These are phyloP conservation scores for Acanthurus leucopareius DNA, from an alignment of 2,797 vertebrate species.

Conservation along the genomic window DNA sequence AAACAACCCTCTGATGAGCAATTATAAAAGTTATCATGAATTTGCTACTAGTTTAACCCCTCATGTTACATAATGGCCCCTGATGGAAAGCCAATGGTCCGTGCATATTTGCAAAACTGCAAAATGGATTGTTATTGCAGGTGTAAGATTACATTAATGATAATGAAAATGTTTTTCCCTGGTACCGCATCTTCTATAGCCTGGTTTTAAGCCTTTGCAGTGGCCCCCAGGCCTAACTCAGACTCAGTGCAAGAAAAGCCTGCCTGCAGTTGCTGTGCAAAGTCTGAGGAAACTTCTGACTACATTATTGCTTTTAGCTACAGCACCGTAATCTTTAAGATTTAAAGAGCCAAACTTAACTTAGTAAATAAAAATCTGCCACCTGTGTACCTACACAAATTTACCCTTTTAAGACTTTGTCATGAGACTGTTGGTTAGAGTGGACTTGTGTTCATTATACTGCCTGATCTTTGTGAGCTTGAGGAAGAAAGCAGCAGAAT, in stretches of 20 bases:
- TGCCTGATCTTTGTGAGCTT: background rate
- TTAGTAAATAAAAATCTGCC: background rate
- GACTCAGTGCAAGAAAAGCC: background rate
- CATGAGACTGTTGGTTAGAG: background rate
- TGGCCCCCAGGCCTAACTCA: background rate
- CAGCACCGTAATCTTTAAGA: background rate
- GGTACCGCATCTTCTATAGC: background rate
- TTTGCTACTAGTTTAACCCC: background rate
- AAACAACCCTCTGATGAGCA: background rate
- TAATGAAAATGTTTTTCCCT: background rate
- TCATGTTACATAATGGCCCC: background rate
- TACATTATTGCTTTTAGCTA: background rate
- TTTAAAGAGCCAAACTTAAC: slow-evolving; percentile 2
- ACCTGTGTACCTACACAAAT: background rate
- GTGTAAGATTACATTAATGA: background rate
- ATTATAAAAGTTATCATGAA: background rate
- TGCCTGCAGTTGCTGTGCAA: slow-evolving; percentile 10
- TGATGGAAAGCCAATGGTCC: background rate
- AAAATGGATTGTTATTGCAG: background rate
- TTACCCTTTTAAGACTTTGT: background rate
- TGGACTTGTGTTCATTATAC: background rate
- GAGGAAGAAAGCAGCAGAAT: background rate
- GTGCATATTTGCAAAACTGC: background rate
- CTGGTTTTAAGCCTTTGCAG: background rate
- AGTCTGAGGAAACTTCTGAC: slow-evolving; percentile 2